A percentile compares a stretch with the other conserved stretches of the same genome.
phyloP scores from a whole-genome alignment of 2,888 invertebrate species.

The Stratiomys singularior region DNA sequence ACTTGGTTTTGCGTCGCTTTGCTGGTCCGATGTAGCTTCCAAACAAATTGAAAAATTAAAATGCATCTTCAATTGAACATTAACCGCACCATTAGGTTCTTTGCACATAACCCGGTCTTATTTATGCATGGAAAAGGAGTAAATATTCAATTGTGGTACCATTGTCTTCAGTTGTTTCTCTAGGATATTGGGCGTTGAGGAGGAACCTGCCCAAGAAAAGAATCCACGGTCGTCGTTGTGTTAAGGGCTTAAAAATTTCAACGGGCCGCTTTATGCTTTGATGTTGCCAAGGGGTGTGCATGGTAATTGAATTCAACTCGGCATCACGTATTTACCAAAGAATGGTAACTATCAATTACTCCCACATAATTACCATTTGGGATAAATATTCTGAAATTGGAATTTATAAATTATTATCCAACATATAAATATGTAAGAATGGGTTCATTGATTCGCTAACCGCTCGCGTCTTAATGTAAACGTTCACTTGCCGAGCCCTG shows the following conservation, averaged over 20 bases:
- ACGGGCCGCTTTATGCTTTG: constrained; percentile 32
- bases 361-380: constrained; percentile 41
- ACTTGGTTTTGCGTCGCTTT: neutral
- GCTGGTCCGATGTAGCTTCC: neutral
- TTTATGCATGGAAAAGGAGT: constrained; percentile 25
- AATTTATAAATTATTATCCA: constrained; percentile 35
- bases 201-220: neutral
- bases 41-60: constrained; percentile 41
- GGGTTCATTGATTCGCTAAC: too few relatives aligned
- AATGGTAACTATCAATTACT: constrained; percentile 44
- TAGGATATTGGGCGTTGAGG: neutral
- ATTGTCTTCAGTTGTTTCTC: constrained; percentile 23
- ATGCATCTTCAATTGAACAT: constrained; percentile 36
- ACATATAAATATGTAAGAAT: too few relatives aligned
- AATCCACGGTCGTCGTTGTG: neutral
- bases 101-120: constrained; percentile 20
- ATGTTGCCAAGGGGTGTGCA: constrained; percentile 23
- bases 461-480: too few relatives aligned
- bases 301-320: constrained; percentile 8
- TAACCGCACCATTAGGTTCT: constrained; percentile 31
- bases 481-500: too few relatives aligned
- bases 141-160: constrained; percentile 41
- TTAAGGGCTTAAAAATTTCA: neutral
- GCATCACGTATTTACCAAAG: constrained; percentile 18
- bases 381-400: constrained; percentile 35